These are phyloP conservation scores for Aphelocoma californica DNA, from an alignment of 2,797 vertebrate genomes.

Conservation along the genomic window DNA sequence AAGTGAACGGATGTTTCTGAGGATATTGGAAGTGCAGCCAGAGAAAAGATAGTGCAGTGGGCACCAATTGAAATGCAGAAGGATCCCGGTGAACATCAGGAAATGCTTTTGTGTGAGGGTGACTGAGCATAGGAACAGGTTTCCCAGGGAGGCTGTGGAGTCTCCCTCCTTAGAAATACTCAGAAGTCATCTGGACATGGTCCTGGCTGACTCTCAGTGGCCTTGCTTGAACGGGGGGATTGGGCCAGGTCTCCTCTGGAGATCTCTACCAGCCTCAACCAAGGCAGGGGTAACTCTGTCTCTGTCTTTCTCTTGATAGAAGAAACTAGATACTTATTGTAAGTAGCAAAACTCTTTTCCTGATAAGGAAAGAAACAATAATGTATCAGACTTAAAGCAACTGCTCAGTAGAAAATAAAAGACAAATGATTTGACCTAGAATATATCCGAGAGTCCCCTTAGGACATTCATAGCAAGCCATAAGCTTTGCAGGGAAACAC, in stretches of 20 bases:
- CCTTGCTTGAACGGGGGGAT: neutral
- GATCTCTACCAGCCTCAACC: neutral
- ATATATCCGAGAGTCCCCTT: neutral
- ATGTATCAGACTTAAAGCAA: neutral
- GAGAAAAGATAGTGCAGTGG: neutral
- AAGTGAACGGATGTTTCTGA: neutral
- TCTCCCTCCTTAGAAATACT: neutral
- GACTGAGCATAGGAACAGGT: neutral
- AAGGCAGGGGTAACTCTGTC: neutral
- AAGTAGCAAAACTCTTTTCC: neutral
- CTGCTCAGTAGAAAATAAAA: neutral
- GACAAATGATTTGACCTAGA: neutral
- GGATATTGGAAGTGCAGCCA: neutral
- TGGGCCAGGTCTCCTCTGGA: neutral
- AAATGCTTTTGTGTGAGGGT: neutral
- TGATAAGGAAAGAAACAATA: neutral
- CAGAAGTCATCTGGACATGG: rapidly evolving
- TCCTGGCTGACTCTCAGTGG: neutral
- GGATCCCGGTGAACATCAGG: neutral
- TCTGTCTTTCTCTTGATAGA: neutral
- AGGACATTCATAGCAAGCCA: neutral
- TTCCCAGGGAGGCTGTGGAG: neutral
- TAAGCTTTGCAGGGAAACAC: neutral
- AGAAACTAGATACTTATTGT: neutral
- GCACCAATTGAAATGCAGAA: neutral